Base-by-base conservation (phyloP, 2,888 invertebrate genomes). In the Heptascelio sp. region DNA sequence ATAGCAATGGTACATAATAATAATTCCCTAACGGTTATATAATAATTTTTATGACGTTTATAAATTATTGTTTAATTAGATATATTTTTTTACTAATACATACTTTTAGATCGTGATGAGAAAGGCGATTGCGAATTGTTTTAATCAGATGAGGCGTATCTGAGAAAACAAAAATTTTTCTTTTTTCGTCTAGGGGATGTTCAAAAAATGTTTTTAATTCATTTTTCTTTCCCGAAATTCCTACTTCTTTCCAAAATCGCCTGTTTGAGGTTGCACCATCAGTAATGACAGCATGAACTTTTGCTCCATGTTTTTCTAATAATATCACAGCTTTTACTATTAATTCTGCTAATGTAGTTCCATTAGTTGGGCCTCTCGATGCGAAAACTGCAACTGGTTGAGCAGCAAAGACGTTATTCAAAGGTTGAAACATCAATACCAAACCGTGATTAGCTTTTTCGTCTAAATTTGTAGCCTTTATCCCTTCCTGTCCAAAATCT, bases 81-180 rank as follows among this genome's bases (percentile, higher is more conserved):
- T n/a, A n/a, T n/a, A n/a, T n/a, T n/a, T n/a, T n/a, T n/a, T n/a
- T n/a, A n/a, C n/a, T n/a, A n/a, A n/a, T n/a, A n/a, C 30, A 30
- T 30, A 30, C 30, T 30, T 30, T 4, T 9, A 30, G 9, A 30
- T 30, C 30, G 5, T 30, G 30, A 9, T 30, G 30, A 9, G 30
- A 30, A 30, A 86, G 34, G n/a, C 86, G 71, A 68, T 87, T 87
- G 23, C 87, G 70, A 46, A 87, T 75, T 34, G 80, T 84, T 78
- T 88, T 87, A 9, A 87, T 68, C 4, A 87, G 68, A 55, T 87
- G 87, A 9, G n/a, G n/a, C n/a, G n/a, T n/a, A n/a, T n/a, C n/a
- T n/a, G n/a, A n/a, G n/a, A n/a, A n/a, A n/a, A n/a, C n/a, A n/a
- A n/a, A n/a, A n/a, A n/a, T n/a, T n/a, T n/a, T n/a, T n/a, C n/a